Evolutionary conservation across 2,888 invertebrate genomes (phyloP), one percentile per base, ranked within the genome.

Genomic region (Amaurobius ferox): DNA sequence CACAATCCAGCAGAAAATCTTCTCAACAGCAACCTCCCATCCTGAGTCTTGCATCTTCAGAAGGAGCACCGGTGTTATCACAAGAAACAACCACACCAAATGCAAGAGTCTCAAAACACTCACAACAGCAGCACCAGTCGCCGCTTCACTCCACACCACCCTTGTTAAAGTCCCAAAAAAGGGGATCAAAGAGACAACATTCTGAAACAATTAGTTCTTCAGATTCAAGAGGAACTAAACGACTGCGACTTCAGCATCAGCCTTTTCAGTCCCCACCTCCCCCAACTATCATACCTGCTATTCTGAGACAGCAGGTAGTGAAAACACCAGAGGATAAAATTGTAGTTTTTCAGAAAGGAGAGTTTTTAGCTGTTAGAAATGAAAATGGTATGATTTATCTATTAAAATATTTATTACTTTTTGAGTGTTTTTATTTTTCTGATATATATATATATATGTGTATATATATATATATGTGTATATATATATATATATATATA

Each of bases 341-440:
- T 61, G 95, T 96, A 89, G 95, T 96, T 1, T 96, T 97, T 91
- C 96, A 96, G 92, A 97, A 96, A 94, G 95, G 93, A 91, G 96
- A 97, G 92, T 97, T 96, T 92, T 92, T 98, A 90, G 97, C 97
- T 0, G 96, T 97, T 0, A 94, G 97, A 89, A 97, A 97, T 91
- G 95, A 95, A 0, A 96, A 96, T 91, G 96, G 96, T 89, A 94
- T 95, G 88, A 28, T 16, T 23, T 78, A 28, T 55, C 16, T 61
- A n/a, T n/a, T n/a, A n/a, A n/a, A n/a, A n/a, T n/a, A n/a, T n/a
- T n/a, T n/a, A n/a, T n/a, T n/a, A n/a, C n/a, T n/a, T n/a, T n/a
- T n/a, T n/a, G n/a, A n/a, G n/a, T n/a, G n/a, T n/a, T n/a, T n/a
- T n/a, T n/a, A n/a, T n/a, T n/a, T n/a, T n/a, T n/a, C n/a, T n/a